These are phyloP conservation scores for Xenus cinereus DNA, from an alignment of 2,113 vertebrate species.

Conservation along the genomic window DNA sequence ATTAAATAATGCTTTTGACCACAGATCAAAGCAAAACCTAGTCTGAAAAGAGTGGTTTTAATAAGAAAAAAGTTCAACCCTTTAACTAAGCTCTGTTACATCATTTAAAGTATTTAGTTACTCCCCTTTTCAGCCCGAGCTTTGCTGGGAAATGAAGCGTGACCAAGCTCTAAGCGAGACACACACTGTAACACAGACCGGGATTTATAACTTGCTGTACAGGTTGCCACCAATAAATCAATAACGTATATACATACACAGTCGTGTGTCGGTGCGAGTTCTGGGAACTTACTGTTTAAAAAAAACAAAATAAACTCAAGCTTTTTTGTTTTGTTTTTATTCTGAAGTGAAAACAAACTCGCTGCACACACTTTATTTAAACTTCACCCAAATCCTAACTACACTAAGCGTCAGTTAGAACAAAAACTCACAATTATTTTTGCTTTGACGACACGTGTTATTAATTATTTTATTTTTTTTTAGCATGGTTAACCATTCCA, in stretches of 20 bases:
- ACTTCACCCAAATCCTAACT: background rate
- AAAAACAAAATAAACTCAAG: background rate
- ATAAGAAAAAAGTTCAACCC: background rate
- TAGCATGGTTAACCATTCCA: background rate
- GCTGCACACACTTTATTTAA: background rate
- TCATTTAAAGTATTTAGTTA: background rate
- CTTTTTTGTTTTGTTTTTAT: background rate
- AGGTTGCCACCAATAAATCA: constrained; percentile 38
- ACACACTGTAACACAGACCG: background rate
- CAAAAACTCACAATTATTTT: background rate
- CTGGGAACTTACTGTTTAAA: background rate
- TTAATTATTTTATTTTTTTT: background rate
- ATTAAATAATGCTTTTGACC: background rate
- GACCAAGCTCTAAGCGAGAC: background rate
- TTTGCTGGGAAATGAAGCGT: constrained; percentile 12
- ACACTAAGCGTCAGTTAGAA: background rate
- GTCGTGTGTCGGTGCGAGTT: background rate
- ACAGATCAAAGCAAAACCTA: background rate
- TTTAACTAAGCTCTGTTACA: background rate
- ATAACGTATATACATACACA: background rate
- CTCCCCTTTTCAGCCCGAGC: background rate
- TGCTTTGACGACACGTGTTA: background rate
- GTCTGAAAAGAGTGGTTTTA: background rate
- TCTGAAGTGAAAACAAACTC: background rate
- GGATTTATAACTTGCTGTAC: constrained; percentile 18